These are phyloP conservation scores for Tanytarsus gracilentus DNA, from an alignment of 2,888 invertebrate species.

Conservation along the genomic window DNA sequence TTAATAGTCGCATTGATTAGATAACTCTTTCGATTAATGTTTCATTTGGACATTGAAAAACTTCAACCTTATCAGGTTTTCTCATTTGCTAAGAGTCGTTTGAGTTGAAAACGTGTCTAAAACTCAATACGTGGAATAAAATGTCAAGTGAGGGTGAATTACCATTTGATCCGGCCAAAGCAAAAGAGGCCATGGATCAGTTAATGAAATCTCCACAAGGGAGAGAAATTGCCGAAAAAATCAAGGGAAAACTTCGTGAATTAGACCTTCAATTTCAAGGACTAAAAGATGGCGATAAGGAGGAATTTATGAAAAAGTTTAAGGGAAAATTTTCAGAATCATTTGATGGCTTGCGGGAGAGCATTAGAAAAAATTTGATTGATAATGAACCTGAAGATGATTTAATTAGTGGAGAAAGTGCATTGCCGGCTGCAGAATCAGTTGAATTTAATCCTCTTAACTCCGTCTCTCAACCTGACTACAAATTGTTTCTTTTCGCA, in stretches of 20 bases:
- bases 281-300: slow-evolving; percentile 40
- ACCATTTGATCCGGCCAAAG: slow-evolving; percentile 36
- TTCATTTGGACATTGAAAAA: not conserved
- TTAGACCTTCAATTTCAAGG: slow-evolving; percentile 33
- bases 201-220: slow-evolving; percentile 41
- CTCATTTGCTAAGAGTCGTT: not conserved
- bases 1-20: not conserved
- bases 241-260: slow-evolving; percentile 32
- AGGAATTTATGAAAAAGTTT: slow-evolving; percentile 36
- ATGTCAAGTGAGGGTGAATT: slow-evolving; percentile 30
- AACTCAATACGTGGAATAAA: not conserved
- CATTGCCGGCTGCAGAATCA: not conserved
- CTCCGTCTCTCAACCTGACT: slow-evolving; percentile 36
- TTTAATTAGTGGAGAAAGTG: not conserved
- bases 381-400: not conserved
- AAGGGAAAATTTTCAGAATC: slow-evolving; percentile 40
- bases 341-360: slow-evolving; percentile 36
- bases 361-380: not conserved
- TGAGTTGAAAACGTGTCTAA: not conserved
- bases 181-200: slow-evolving; percentile 38
- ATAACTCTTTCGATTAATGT: no score
- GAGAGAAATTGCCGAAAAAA: slow-evolving; percentile 32
- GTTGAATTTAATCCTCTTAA: slow-evolving; percentile 32
- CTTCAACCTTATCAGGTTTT: not conserved
- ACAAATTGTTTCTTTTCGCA: slow-evolving; percentile 39